Evolutionary conservation across 2,113 vertebrate species (phyloP).

Genomic region (Ptychochromis oligacanthus): DNA sequence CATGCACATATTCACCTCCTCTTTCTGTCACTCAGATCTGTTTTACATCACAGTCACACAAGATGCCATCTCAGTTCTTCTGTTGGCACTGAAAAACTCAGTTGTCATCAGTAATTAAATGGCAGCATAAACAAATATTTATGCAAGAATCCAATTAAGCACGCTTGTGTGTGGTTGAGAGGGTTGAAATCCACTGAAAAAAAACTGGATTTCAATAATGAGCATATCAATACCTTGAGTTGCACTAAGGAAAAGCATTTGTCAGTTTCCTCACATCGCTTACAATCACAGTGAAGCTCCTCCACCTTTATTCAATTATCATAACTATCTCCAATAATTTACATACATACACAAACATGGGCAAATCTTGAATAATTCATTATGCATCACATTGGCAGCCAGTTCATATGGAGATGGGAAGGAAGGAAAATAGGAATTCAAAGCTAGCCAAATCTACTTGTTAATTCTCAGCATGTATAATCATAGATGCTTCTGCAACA

Average conservation of each 20-base stretch:
- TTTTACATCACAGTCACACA: neutral
- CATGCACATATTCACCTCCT: neutral
- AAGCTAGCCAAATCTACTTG: constrained; percentile 40
- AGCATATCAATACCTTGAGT: constrained; percentile 47
- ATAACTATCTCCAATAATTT: constrained; percentile 63
- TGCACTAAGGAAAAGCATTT: constrained; percentile 46
- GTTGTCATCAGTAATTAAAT: constrained; percentile 8
- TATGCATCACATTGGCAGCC: constrained; percentile 51
- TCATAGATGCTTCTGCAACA: constrained; percentile 11
- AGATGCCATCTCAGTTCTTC: neutral
- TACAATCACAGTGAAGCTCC: constrained; percentile 61
- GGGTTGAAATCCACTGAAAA: neutral
- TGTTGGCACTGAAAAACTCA: neutral
- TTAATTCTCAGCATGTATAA: constrained; percentile 58
- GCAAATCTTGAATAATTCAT: constrained; percentile 76
- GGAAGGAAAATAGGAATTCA: constrained; percentile 51
- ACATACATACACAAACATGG: constrained; percentile 47
- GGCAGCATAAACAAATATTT: neutral
- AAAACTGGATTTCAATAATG: constrained; percentile 52
- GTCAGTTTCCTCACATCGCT: constrained; percentile 63
- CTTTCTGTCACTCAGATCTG: constrained; percentile 8
- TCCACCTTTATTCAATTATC: constrained; percentile 72
- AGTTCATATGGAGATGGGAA: constrained; percentile 55
- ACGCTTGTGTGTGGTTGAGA: neutral
- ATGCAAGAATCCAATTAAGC: constrained; percentile 4